phyloP scores from a whole-genome alignment of 2,113 vertebrate genomes.

The Diadophis punctatus region DNA sequence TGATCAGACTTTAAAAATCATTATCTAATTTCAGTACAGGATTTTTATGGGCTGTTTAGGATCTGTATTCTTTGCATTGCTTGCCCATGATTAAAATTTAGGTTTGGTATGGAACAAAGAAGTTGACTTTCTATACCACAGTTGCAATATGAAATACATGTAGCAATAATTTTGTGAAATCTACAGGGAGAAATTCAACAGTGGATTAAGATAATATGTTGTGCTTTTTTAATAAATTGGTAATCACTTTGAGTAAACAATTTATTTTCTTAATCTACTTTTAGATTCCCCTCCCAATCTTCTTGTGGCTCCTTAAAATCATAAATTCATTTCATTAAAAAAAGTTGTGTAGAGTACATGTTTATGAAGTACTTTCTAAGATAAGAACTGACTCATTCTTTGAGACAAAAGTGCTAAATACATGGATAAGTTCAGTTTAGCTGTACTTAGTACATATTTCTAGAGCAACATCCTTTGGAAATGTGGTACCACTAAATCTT shows the following conservation, averaged over 20 bases:
- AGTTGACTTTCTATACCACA: slow-evolving; percentile 3
- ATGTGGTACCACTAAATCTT: not conserved
- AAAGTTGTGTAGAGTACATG: not conserved
- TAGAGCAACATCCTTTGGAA: not conserved
- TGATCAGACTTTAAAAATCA: not conserved
- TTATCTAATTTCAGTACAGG: not conserved
- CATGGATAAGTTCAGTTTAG: not conserved
- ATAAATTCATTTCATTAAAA: not conserved
- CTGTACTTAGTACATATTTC: not conserved
- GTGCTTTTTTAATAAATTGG: not conserved
- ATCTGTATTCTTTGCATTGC: not conserved
- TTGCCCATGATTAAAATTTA: not conserved
- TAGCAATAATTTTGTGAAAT: slow-evolving; percentile 10
- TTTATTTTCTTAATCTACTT: not conserved
- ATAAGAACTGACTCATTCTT: not conserved
- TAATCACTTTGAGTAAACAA: not conserved
- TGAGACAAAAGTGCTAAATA: not conserved
- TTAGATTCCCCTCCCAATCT: not conserved
- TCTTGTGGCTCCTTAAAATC: not conserved
- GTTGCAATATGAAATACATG: not conserved
- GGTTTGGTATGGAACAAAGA: slow-evolving; percentile 4
- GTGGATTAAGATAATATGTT: not conserved
- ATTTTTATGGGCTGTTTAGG: not conserved
- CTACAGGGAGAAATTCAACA: not conserved
- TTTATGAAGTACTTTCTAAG: not conserved